Evolutionary conservation across 2,797 vertebrate genomes (phyloP).

Genomic region (Pipistrellus kuhlii): DNA sequence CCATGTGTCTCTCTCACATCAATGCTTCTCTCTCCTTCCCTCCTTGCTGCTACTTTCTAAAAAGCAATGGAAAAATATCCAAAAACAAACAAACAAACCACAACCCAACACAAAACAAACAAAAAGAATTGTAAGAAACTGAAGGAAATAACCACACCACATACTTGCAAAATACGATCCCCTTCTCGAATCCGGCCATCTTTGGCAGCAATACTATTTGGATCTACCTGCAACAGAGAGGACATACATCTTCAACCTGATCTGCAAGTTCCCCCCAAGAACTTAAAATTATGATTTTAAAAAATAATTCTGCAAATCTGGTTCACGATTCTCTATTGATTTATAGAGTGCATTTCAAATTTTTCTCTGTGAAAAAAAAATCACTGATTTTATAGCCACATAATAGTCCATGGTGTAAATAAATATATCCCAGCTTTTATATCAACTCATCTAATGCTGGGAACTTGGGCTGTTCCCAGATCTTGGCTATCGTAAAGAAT

Average conservation of each 20-base stretch:
- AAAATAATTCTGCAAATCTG: neutral
- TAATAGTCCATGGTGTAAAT: neutral
- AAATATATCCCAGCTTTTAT: neutral
- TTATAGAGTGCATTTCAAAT: neutral
- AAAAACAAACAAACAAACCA: no score
- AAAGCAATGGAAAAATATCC: no score
- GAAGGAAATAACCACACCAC: slow-evolving; percentile 73
- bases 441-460: neutral
- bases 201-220: slow-evolving; percentile 96
- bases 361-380: neutral
- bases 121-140: neutral
- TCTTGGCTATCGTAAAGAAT: neutral
- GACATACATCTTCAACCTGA: neutral
- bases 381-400: neutral
- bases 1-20: no score
- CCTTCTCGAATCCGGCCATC: slow-evolving; percentile 97
- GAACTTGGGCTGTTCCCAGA: neutral
- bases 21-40: no score
- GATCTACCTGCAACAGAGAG: slow-evolving; percentile 90
- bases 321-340: neutral
- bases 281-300: neutral
- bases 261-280: neutral
- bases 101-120: no score
- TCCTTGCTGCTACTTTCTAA: no score
- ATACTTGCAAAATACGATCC: slow-evolving; percentile 97